A percentile compares a stretch with the other conserved stretches of the same genome.
phyloP scores from a whole-genome alignment of 2,113 vertebrate species.

The Pithys albifrons region DNA sequence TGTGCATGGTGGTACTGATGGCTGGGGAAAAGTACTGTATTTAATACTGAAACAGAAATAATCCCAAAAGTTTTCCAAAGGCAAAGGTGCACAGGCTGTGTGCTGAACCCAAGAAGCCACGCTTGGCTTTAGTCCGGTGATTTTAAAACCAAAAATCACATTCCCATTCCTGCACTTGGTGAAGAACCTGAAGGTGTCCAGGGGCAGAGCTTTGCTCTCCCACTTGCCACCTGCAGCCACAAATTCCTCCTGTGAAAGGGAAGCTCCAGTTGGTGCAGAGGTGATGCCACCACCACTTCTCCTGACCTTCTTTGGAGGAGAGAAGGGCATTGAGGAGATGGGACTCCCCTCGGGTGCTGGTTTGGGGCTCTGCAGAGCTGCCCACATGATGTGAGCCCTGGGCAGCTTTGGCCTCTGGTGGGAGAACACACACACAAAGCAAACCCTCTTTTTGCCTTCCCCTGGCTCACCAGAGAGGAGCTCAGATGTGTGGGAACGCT shows the following conservation, averaged over 20 bases:
- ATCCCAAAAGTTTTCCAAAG: rapidly evolving
- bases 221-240: rapidly evolving
- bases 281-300: background rate
- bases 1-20: background rate
- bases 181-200: background rate
- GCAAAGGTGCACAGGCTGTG: background rate
- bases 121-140: background rate
- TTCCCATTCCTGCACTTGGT: background rate
- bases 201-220: background rate
- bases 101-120: background rate
- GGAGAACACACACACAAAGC: background rate
- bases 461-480: rapidly evolving
- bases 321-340: background rate
- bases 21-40: background rate
- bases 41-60: background rate
- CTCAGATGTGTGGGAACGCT: background rate
- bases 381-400: rapidly evolving
- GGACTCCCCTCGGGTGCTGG: rapidly evolving
- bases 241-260: background rate
- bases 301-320: rapidly evolving
- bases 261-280: background rate
- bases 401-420: background rate
- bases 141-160: rapidly evolving
- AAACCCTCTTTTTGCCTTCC: background rate
- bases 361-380: background rate